Evolutionary conservation across 2,888 invertebrate species (phyloP).

Genomic region (Catocala fraxini): DNA sequence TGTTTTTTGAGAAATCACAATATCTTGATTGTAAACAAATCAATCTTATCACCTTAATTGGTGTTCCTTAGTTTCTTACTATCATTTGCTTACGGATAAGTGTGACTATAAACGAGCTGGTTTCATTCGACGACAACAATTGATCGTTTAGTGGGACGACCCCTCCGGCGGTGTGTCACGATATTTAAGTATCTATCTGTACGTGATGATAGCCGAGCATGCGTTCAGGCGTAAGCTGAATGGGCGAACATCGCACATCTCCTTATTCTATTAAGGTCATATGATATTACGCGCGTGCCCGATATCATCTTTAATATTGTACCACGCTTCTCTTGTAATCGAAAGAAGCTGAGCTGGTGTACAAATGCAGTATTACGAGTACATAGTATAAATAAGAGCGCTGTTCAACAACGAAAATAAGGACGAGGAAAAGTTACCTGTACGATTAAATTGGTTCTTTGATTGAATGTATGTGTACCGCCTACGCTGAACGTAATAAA

Average conservation of each 20-base stretch:
- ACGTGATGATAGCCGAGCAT: constrained; percentile 55
- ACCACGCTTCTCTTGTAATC: constrained; percentile 50
- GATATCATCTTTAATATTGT: constrained; percentile 67
- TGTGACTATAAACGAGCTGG: no score
- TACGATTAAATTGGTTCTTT: constrained; percentile 27
- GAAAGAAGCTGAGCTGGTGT: constrained; percentile 26
- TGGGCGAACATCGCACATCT: constrained; percentile 55
- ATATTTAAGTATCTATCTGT: constrained; percentile 42
- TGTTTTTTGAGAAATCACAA: no score
- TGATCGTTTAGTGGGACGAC: constrained; percentile 9
- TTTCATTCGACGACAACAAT: constrained; percentile 6
- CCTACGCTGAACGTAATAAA: constrained; percentile 22
- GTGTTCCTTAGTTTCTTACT: no score
- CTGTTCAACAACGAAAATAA: constrained; percentile 22
- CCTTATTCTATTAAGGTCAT: constrained; percentile 69
- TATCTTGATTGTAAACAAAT: no score
- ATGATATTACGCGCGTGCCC: constrained; percentile 61
- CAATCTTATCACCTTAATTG: no score
- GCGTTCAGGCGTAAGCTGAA: constrained; percentile 54
- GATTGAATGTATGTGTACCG: constrained; percentile 38
- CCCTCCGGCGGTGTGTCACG: constrained; percentile 32
- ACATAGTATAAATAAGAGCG: constrained; percentile 26
- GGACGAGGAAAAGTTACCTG: constrained; percentile 21
- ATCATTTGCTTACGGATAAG: no score
- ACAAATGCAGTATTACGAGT: constrained; percentile 31